Percentiles rank a stretch among this genome's conserved stretches.
Conservation (phyloP, 2,113 vertebrate genomes). For the Sminthopsis crassicaudata region DNA sequence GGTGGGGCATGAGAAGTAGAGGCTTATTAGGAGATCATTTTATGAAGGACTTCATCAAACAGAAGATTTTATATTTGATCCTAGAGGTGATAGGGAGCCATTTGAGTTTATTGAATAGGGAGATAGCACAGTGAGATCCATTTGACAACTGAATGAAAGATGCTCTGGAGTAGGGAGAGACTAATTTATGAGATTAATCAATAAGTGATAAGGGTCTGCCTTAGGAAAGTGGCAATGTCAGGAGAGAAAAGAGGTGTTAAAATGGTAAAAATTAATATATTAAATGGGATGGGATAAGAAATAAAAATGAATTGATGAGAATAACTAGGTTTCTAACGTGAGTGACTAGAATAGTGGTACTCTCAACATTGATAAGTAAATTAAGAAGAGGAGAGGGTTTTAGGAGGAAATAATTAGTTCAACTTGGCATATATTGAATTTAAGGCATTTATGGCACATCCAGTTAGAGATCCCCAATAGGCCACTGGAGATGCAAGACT, state of each 20-base stretch:
- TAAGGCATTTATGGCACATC: not conserved
- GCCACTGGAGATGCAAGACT: not conserved
- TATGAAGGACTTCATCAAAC: not conserved
- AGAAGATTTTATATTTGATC: not conserved
- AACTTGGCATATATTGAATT: not conserved
- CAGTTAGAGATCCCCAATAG: not conserved
- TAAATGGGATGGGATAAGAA: not conserved
- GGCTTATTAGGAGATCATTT: not conserved
- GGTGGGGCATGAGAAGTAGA: not conserved
- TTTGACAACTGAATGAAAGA: not conserved
- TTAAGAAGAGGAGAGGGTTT: not conserved
- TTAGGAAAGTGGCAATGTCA: not conserved
- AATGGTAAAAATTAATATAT: not conserved
- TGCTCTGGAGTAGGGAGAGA: not conserved
- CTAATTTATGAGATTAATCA: not conserved
- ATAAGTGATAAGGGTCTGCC: not conserved
- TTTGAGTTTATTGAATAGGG: not conserved
- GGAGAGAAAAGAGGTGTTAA: not conserved
- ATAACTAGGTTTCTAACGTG: not conserved
- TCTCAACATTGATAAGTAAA: not conserved
- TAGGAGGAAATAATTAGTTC: not conserved
- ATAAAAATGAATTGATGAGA: not conserved
- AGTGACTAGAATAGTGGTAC: not conserved
- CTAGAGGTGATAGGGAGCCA: not conserved
- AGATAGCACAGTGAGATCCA: not conserved